Base-by-base conservation (phyloP, 2,797 vertebrate genomes). In the Rhynchotus rufescens region DNA sequence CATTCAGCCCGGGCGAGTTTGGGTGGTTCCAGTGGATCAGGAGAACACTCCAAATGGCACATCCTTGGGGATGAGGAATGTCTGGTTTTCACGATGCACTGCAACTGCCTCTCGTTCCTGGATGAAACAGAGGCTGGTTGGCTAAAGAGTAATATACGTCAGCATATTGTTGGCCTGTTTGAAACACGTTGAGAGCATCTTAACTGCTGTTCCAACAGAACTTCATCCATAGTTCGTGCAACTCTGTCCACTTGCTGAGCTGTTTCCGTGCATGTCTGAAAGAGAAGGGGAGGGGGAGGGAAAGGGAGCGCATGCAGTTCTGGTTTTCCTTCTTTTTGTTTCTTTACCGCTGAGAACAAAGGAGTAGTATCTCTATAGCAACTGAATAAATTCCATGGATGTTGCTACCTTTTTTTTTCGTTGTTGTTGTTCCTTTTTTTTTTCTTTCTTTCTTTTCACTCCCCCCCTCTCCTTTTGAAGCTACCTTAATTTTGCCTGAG, bases 341-440 rank as follows among this genome's bases (percentile, higher is more conserved):
- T 61, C 82, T 26, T 25, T 26, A 89, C 87, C 54, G 93, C 80
- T 92, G 89, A 96, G 78, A 94, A 83, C 95, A 95, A 97, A 96
- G 88, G 96, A 98, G 98, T 98, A 98, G 98, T 98, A 98, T 98
- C 97, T 98, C 98, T 97, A 97, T 94, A 98, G 98, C 98, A 98
- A 98, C 96, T 98, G 96, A 96, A 87, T 78, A 56, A 94, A 82
- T 87, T 90, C 44, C 81, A 47, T 17, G 57, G 56, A 77, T 79
- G 89, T 84, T 90, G 59, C 54, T 93, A 88, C 80, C 80, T 94
- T 93, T 82, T 20, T 16, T 68, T 56, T 42, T 65, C 21, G 21
- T 19, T 8, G 28, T 36, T 15, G 28, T 40, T 40, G 16, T 28
- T 56, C 28, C 28, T 56, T n/a, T 15, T 12, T 3, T 12, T 30